Evolutionary conservation across 2,797 vertebrate species (phyloP).

Genomic region (Lepus townsendii): DNA sequence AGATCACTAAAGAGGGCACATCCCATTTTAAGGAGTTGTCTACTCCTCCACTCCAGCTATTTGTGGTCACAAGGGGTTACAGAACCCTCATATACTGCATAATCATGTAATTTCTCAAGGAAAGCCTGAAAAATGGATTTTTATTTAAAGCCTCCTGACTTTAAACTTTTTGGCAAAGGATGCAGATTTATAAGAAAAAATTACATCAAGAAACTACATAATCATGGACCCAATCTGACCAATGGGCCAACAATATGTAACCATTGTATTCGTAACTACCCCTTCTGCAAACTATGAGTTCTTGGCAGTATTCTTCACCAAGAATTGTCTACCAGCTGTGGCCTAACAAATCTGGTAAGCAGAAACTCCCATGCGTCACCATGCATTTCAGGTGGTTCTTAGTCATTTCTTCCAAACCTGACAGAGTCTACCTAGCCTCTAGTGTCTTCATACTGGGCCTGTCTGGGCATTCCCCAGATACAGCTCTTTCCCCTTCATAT

Average conservation of each 20-base stretch:
- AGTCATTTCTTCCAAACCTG: not conserved
- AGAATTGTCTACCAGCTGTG: not conserved
- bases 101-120: not conserved
- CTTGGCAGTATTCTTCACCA: not conserved
- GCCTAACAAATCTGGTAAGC: not conserved
- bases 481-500: not conserved
- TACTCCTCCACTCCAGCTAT: not conserved
- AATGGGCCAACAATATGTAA: not conserved
- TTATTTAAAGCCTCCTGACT: not conserved
- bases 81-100: not conserved
- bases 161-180: not conserved
- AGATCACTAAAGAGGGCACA: not conserved
- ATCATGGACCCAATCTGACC: not conserved
- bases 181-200: not conserved
- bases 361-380: too few relatives aligned
- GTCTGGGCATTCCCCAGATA: not conserved
- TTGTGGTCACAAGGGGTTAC: not conserved
- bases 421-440: not conserved
- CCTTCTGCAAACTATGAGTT: not conserved
- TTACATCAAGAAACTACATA: not conserved
- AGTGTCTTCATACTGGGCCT: not conserved
- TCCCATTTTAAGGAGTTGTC: not conserved
- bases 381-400: not conserved
- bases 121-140: not conserved
- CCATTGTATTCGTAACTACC: not conserved